phyloP scores from a whole-genome alignment of 2,888 invertebrate species.

The Syritta pipiens region DNA sequence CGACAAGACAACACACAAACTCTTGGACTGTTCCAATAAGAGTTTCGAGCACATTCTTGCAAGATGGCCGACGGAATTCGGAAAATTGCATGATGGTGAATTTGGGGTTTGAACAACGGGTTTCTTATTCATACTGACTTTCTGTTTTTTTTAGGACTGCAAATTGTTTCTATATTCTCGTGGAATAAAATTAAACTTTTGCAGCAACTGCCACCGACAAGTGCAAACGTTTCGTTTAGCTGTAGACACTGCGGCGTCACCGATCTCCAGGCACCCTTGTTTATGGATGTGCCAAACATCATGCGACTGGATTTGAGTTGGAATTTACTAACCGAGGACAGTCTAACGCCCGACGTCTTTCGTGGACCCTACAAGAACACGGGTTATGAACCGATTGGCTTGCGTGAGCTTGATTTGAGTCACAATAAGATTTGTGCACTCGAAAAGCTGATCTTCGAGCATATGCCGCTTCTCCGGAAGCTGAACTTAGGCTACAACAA shows the following conservation, averaged over 20 bases:
- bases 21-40: slow-evolving; percentile 75
- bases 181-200: slow-evolving; percentile 75
- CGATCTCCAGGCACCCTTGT: slow-evolving; percentile 75
- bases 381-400: slow-evolving; percentile 81
- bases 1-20: slow-evolving; percentile 71
- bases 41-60: slow-evolving; percentile 77
- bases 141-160: slow-evolving; percentile 68
- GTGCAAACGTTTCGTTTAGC: slow-evolving; percentile 75
- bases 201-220: slow-evolving; percentile 77
- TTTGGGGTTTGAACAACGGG: background rate
- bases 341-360: slow-evolving; percentile 83
- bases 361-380: slow-evolving; percentile 83
- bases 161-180: slow-evolving; percentile 76
- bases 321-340: slow-evolving; percentile 80
- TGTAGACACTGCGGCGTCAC: slow-evolving; percentile 77
- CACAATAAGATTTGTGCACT: slow-evolving; percentile 84
- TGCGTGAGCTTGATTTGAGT: slow-evolving; percentile 83
- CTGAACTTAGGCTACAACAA: slow-evolving; percentile 83
- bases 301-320: slow-evolving; percentile 77
- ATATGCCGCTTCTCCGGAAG: slow-evolving; percentile 82
- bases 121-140: background rate
- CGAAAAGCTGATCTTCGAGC: slow-evolving; percentile 83
- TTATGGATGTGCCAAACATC: slow-evolving; percentile 78
- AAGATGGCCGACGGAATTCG: slow-evolving; percentile 77
- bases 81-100: slow-evolving; percentile 73